Base-by-base conservation (phyloP, 2,113 vertebrate species). In the Macrotus californicus region DNA sequence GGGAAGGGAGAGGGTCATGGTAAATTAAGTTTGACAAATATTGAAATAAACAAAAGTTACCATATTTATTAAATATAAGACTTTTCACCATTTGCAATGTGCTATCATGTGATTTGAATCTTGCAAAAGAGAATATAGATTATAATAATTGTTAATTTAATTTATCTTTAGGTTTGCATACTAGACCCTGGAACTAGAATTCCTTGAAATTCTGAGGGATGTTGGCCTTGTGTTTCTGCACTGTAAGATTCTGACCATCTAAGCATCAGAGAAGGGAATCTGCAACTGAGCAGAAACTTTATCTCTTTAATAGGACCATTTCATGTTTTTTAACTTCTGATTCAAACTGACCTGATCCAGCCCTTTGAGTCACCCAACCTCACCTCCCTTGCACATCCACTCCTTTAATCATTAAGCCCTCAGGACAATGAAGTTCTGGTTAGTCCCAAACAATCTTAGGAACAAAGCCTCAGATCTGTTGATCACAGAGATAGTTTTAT, bases 1-100 rank as follows among this genome's bases (percentile, higher is more conserved):
- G 24, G 15, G 10, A 59, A 13, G 4, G 5, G 4, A 67, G 8
- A 81, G 7, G 9, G 0, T 1, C 26, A 0, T 5, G 0, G 46
- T 70, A 89, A 86, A 72, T 69, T 48, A 75, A 75, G 18, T 52
- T 72, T 79, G 1, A 79, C 3, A 56, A 48, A 31, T 64, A 13
- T 77, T 77, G 11, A 85, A 87, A 85, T 75, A 87, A 84, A 43
- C 2, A 89, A 73, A 89, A 0, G 22, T 13, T 6, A 14, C 26
- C 67, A 8, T 64, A 39, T 87, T 67, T 84, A 34, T 54, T 75
- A 93, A 91, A 12, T 36, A 46, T 0, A 84, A n/a, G 2, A 66
- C 1, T 43, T 2, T 31, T 87, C 31, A 48, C 67, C 39, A 31
- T 72, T 83, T 93, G 14, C 3, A 84, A 56, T 64, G 34, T 10